Evolutionary conservation across 2,797 vertebrate genomes (phyloP), one percentile per base, ranked within the genome.

Genomic region (Monodelphis domestica): DNA sequence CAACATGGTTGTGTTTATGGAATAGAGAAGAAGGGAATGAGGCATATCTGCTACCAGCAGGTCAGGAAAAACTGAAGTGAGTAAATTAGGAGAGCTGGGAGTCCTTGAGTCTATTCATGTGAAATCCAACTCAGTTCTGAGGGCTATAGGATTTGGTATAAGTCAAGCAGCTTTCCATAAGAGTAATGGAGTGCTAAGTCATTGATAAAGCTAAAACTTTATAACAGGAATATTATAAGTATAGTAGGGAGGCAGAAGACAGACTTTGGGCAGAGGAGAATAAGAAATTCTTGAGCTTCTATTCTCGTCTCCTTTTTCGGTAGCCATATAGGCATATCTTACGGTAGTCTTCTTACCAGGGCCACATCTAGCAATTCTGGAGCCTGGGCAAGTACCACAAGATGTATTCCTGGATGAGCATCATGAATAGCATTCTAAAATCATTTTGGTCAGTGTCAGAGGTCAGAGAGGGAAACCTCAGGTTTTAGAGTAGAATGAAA

Each of bases 191-290:
- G 89, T 33, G 52, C 9, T 26, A 91, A 30, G 21, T 87, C 29
- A n/a, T 38, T 87, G 53, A 89, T 50, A 93, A 53, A 94, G 56
- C 24, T 53, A 63, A 87, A 45, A 50, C 84, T 92, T 91, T 53
- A 50, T 50, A 45, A 45, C 45, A n/a, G n/a, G n/a, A n/a, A n/a
- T n/a, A n/a, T n/a, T n/a, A n/a, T n/a, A n/a, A n/a, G n/a, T n/a
- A n/a, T n/a, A n/a, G n/a, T n/a, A 29, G 88, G 55, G 38, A 93
- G 7, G 57, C n/a, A 55, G 38, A 87, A 52, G 89, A n/a, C 88
- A 51, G n/a, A 53, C 91, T 63, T 30, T 52, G 30, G 53, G 45
- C 0, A 70, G 57, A 52, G 45, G 21, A 54, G 17, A 9, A 0
- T 63, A 89, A 88, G 54, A 1, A 33, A 89, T 57, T 88, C 26